Base-by-base conservation (phyloP, 1,140 invertebrate genomes). In the Leguminivora glycinivorella region DNA sequence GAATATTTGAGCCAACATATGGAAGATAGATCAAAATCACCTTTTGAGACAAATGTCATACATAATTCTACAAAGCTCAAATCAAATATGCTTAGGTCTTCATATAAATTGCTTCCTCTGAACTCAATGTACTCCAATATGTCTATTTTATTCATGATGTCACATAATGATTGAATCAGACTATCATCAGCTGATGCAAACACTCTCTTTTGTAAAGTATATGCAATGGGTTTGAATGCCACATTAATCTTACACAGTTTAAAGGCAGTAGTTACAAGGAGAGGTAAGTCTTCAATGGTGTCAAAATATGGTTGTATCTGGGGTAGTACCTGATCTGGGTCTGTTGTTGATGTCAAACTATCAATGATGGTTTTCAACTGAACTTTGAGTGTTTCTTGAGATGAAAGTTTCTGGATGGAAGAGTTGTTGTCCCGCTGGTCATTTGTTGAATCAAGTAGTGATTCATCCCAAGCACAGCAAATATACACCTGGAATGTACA, bases 1-100 rank as follows among this genome's bases (percentile, higher is more conserved):
- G 82, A 83, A 79, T 86, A 90, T 74, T 91, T 91, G 52, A 89
- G 70, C 88, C 88, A 90, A 75, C 87, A 87, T 69, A 90, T 89
- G 43, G 85, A 87, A 67, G 89, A 87, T 69, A 91, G 75, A 76
- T 90, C 89, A 68, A 90, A 80, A 76, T 91, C 88, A 26, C 73
- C 79, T 69, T 89, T 89, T 25, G 81, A 77, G 72, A 89, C 76
- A 78, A 91, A 91, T 68, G 74, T 72, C 24, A 83, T 74, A 77
- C 85, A 88, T 19, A 91, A 70, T 70, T 88, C 74, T 71, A 80
- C 79, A 74, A 78, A 82, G 70, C 75, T 83, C 34, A 75, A 70
- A 66, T 87, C 74, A 80, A 87, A 87, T 40, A 91, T 73, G 75
- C 88, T 82, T 10, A 81, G 63, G 74, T 79, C 67, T 52, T 83